These are phyloP conservation scores for Artemia sp. DNA, from an alignment of 2,888 invertebrate species.

Conservation along the genomic window DNA sequence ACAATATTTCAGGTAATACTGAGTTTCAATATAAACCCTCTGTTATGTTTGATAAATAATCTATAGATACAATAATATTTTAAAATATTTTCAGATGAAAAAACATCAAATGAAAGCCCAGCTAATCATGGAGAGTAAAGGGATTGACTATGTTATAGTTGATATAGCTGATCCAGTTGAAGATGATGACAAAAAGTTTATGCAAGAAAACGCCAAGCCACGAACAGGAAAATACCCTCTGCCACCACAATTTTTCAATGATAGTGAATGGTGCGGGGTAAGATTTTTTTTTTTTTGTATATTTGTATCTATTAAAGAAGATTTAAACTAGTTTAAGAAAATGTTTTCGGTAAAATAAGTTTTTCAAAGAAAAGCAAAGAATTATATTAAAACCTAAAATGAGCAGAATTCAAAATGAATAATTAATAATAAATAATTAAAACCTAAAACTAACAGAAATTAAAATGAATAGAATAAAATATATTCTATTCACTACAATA, in stretches of 20 bases:
- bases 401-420: too few species aligned
- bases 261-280: constrained; percentile 80
- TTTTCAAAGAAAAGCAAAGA: too few species aligned
- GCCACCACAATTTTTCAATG: constrained; percentile 88
- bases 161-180: constrained; percentile 88
- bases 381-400: too few species aligned
- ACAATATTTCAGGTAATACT: too few species aligned
- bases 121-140: constrained; percentile 82
- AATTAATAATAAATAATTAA: too few species aligned
- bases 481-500: too few species aligned
- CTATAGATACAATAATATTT: too few species aligned
- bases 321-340: constrained; percentile 17
- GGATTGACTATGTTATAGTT: constrained; percentile 68
- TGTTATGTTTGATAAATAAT: too few species aligned
- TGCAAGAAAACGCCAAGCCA: constrained; percentile 54
- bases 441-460: too few species aligned
- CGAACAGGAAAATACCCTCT: constrained; percentile 55
- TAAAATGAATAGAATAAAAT: too few species aligned
- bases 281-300: constrained; percentile 30
- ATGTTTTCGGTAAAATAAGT: too few species aligned
- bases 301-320: not conserved
- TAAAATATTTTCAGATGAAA: constrained; percentile 52
- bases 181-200: constrained; percentile 71
- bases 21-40: too few species aligned
- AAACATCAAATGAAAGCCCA: constrained; percentile 84